These are phyloP conservation scores for Acleris emargana DNA, from an alignment of 2,888 invertebrate species.

Conservation along the genomic window DNA sequence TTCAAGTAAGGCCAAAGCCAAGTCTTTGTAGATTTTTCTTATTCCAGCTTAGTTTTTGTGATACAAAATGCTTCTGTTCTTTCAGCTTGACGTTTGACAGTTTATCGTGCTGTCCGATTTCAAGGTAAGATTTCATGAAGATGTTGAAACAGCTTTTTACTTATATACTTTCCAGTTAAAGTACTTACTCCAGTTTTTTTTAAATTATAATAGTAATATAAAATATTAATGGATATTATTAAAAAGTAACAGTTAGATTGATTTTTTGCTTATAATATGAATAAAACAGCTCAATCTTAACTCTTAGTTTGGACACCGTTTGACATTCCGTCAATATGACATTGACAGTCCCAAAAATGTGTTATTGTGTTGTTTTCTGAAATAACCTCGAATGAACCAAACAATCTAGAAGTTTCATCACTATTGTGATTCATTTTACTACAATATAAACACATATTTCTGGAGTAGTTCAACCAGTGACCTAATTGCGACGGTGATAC, in stretches of 20 bases:
- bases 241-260: too few species aligned
- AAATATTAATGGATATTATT: too few species aligned
- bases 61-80: not conserved
- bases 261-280: too few species aligned
- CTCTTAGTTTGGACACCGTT: not conserved
- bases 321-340: not conserved
- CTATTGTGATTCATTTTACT: slow-evolving; percentile 20
- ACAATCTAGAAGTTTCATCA: slow-evolving; percentile 22
- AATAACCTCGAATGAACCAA: slow-evolving; percentile 19
- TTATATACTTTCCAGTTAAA: too few species aligned
- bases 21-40: too few species aligned
- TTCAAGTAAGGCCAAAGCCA: too few species aligned
- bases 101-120: not conserved
- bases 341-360: slow-evolving; percentile 10
- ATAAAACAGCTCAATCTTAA: not conserved
- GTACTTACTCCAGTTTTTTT: too few species aligned
- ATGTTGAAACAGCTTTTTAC: not conserved
- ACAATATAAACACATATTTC: slow-evolving; percentile 12
- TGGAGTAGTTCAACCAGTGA: not conserved
- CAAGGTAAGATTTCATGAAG: not conserved
- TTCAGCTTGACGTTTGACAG: not conserved
- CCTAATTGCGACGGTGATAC: not conserved
- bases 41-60: too few species aligned
- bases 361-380: slow-evolving; percentile 14
- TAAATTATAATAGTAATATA: too few species aligned